A percentile compares a stretch with the other conserved stretches of the same genome.
Evolutionary conservation across 2,113 vertebrate species (phyloP).

Genomic region (Actenoides hombroni): DNA sequence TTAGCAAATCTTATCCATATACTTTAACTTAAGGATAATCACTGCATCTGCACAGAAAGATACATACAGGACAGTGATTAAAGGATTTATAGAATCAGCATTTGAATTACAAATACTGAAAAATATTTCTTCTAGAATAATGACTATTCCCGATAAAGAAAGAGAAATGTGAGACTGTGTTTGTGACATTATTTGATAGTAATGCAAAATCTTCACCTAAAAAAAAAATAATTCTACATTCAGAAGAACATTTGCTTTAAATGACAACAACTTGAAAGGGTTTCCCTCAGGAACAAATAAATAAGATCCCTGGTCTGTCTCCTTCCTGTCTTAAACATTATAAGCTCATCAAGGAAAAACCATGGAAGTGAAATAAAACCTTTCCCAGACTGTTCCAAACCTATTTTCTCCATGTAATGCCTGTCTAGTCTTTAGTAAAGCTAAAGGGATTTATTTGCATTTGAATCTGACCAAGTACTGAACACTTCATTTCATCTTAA

Average conservation of each 20-base stretch:
- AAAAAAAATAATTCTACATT: not conserved
- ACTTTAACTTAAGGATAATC: not conserved
- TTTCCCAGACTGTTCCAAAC: not conserved
- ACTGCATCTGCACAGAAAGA: not conserved
- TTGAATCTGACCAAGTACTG: not conserved
- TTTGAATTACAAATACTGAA: not conserved
- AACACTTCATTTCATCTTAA: conserved; percentile 19
- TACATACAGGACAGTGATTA: not conserved
- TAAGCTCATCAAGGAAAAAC: not conserved
- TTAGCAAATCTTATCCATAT: not conserved
- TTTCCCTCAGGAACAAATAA: not conserved
- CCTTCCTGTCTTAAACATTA: not conserved
- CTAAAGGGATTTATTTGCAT: conserved; percentile 18
- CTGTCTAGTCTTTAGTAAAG: not conserved
- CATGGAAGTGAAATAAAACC: not conserved
- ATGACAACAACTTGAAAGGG: not conserved
- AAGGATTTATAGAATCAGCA: not conserved
- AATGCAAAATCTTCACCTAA: not conserved
- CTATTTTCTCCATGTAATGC: not conserved
- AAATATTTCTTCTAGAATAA: not conserved
- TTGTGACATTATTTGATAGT: not conserved
- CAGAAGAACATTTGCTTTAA: not conserved
- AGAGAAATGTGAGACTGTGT: not conserved
- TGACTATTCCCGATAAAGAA: not conserved
- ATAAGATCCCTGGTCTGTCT: not conserved